These are phyloP conservation scores for Piezodorus guildinii DNA, from an alignment of 1,140 invertebrate genomes.

Conservation along the genomic window DNA sequence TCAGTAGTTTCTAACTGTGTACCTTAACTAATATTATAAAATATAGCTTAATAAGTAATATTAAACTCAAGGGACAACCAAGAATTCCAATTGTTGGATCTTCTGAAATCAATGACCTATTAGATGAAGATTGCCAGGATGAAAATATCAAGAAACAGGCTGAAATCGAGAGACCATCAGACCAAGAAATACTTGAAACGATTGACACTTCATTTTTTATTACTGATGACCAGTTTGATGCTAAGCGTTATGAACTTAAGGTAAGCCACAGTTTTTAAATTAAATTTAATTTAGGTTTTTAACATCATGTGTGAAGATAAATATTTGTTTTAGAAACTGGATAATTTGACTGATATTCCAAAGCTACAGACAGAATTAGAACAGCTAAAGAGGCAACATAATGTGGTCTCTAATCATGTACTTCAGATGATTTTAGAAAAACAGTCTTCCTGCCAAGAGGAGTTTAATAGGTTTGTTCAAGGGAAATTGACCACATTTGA, in stretches of 20 bases:
- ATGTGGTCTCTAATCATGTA: constrained; percentile 82
- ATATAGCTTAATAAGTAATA: neutral
- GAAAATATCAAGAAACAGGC: neutral
- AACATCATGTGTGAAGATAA: constrained; percentile 3
- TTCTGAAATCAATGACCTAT: neutral
- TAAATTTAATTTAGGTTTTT: neutral
- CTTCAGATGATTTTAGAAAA: constrained; percentile 84
- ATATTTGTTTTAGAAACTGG: constrained; percentile 44
- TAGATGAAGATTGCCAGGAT: neutral
- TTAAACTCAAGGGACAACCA: constrained; percentile 19
- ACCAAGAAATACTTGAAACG: constrained; percentile 29
- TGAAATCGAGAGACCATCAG: constrained; percentile 22
- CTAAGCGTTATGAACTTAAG: constrained; percentile 28
- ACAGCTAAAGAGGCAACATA: constrained; percentile 56
- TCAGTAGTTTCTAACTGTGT: neutral
- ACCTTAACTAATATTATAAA: neutral
- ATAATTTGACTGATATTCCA: constrained; percentile 46
- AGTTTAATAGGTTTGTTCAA: constrained; percentile 49
- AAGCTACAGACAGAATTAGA: constrained; percentile 54
- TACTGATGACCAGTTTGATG: constrained; percentile 25
- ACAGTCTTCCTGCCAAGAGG: constrained; percentile 66
- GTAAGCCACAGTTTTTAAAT: constrained; percentile 18
- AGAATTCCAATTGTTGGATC: constrained; percentile 25
- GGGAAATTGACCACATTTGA: no score
- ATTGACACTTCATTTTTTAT: constrained; percentile 28